Evolutionary conservation across 2,797 vertebrate species (phyloP).

Genomic region (Rousettus madagascariensis): DNA sequence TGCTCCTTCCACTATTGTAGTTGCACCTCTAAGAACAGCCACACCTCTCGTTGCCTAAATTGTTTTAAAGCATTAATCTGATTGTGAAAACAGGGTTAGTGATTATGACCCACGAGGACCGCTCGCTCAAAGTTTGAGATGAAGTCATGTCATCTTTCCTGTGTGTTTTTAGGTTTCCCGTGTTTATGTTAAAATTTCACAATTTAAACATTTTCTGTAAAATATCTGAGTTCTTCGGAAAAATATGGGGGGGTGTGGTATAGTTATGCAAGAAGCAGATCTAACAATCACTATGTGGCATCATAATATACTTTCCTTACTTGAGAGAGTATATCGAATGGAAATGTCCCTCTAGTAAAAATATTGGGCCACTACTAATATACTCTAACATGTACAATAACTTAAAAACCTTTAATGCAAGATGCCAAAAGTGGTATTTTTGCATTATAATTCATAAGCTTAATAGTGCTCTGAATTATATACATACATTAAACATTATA

Average conservation of each 20-base stretch:
- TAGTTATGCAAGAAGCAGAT: background rate
- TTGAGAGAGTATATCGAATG: background rate
- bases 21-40: background rate
- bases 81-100: background rate
- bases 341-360: background rate
- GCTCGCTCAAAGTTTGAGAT: background rate
- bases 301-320: background rate
- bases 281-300: background rate
- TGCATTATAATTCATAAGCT: constrained; percentile 16
- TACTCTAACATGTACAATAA: constrained; percentile 15
- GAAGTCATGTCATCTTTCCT: background rate
- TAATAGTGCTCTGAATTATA: constrained; percentile 49
- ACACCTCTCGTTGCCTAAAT: background rate
- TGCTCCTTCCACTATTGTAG: background rate
- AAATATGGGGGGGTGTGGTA: background rate
- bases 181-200: background rate
- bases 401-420: background rate
- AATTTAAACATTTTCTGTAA: background rate
- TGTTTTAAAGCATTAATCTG: background rate
- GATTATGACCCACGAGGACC: background rate
- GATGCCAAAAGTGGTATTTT: background rate
- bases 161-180: background rate
- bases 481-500: constrained; percentile 40
- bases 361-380: background rate
- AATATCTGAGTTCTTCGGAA: background rate